Percentiles rank a stretch among this genome's conserved stretches.
These are phyloP conservation scores for Cepaea hortensis DNA, from an alignment of 2,888 invertebrate genomes.

Conservation along the genomic window DNA sequence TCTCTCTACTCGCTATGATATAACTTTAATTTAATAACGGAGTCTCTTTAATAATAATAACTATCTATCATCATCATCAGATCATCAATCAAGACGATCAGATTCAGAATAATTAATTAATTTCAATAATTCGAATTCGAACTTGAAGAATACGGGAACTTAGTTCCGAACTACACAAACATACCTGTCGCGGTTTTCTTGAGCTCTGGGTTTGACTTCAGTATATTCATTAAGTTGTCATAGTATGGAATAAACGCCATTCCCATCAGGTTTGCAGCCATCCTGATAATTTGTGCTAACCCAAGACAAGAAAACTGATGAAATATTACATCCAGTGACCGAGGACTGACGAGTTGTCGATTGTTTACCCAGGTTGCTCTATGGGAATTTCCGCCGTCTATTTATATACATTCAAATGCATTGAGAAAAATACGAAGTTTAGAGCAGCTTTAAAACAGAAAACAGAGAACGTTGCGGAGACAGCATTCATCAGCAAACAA, in stretches of 20 bases:
- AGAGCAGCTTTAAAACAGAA: too few species aligned
- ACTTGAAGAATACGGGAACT: too few species aligned
- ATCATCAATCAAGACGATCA: too few species aligned
- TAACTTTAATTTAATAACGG: too few species aligned
- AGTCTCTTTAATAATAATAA: too few species aligned
- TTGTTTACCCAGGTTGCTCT: background rate
- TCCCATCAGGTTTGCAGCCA: constrained; percentile 64
- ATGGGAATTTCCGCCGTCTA: background rate
- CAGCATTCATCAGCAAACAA: too few species aligned
- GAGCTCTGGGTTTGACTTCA: constrained; percentile 67
- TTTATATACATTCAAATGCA: background rate
- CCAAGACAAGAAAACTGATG: background rate
- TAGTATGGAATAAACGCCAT: constrained; percentile 73
- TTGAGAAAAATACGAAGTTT: too few species aligned
- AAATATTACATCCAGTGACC: background rate
- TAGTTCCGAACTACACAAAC: background rate
- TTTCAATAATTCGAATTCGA: too few species aligned
- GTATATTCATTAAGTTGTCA: constrained; percentile 66
- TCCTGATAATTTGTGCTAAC: constrained; percentile 10
- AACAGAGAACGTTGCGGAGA: too few species aligned
- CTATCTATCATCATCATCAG: too few species aligned
- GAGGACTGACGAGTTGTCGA: background rate
- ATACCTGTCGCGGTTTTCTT: constrained; percentile 69
- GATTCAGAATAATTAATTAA: too few species aligned
- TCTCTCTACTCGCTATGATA: too few species aligned